Base-by-base conservation (phyloP, 2,888 invertebrate species). In the Platycheirus rosarum region DNA sequence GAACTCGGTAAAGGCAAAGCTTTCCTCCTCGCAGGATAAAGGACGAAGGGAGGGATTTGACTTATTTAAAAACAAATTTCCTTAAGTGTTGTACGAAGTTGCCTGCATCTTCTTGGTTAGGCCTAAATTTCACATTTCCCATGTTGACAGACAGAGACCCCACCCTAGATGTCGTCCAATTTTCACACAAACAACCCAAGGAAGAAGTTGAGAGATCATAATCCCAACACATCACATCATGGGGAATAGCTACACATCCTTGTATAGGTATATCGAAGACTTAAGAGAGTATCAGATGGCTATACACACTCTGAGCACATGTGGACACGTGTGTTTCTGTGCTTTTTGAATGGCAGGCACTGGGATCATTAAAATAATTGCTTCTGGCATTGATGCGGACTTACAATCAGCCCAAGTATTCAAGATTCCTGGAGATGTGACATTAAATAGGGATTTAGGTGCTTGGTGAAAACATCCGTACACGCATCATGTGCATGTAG, bases 341-440 rank as follows among this genome's bases (percentile, higher is more conserved):
- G 68, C 68, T 55, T 51, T 62, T 70, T 62, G 62, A 60, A 76
- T 68, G 44, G 62, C 68, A 73, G 57, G 55, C 82, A 76, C 20
- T 73, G 76, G 82, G 82, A 74, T 82, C 82, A 82, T 82, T 82
- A 82, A 82, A 82, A 76, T 76, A 77, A 82, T 82, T 82, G 82
- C 82, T 82, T 73, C 68, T 82, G 82, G 76, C 82, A 77, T 76
- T 77, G 82, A 82, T 73, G 76, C 68, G 63, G 71, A 73, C 82
- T 73, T 77, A 76, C 68, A 82, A 76, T 82, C 76, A 73, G 55
- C 76, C 71, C 49, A 57, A 60, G 76, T 66, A 82, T 82, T 73
- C 76, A 76, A 76, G 62, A 71, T 48, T 71, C 49, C 63, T 26
- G 49, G 26, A 65, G 62, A 60, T 82, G 76, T 77, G 82, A 73